Evolutionary conservation across 1,140 invertebrate genomes (phyloP).

Genomic region (Panagrolaimus sp.): DNA sequence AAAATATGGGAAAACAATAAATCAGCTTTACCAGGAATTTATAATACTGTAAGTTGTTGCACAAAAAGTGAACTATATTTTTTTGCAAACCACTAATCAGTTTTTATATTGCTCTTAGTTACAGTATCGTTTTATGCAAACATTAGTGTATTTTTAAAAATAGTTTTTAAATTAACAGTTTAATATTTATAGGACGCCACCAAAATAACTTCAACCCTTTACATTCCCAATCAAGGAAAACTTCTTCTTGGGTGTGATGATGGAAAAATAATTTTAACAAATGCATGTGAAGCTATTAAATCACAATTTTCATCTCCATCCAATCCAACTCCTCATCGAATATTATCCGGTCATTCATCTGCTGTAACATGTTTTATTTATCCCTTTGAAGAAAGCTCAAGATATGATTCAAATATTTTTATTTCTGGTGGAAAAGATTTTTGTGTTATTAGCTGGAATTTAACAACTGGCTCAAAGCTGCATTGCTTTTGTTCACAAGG

Average conservation of each 20-base stretch:
- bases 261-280: slow-evolving; percentile 91
- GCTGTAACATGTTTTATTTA: slow-evolving; percentile 90
- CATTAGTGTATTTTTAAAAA: no score
- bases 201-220: slow-evolving; percentile 82
- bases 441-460: slow-evolving; percentile 92
- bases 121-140: no score
- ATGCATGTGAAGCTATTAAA: slow-evolving; percentile 89
- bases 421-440: slow-evolving; percentile 95
- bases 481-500: slow-evolving; percentile 95
- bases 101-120: no score
- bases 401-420: slow-evolving; percentile 83
- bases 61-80: no score
- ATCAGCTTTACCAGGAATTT: slow-evolving; percentile 38
- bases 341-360: slow-evolving; percentile 81
- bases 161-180: no score
- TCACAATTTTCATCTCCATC: slow-evolving; percentile 73
- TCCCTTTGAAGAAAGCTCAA: slow-evolving; percentile 80
- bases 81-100: no score
- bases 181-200: slow-evolving; percentile 25
- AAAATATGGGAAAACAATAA: slow-evolving; percentile 43
- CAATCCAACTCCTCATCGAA: slow-evolving; percentile 42
- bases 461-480: slow-evolving; percentile 78
- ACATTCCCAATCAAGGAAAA: slow-evolving; percentile 81
- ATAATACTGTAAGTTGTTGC: slow-evolving; percentile 14
- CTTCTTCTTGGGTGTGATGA: slow-evolving; percentile 89